Conservation (phyloP, 2,888 invertebrate genomes). For the Himalopsyche japonica region DNA sequence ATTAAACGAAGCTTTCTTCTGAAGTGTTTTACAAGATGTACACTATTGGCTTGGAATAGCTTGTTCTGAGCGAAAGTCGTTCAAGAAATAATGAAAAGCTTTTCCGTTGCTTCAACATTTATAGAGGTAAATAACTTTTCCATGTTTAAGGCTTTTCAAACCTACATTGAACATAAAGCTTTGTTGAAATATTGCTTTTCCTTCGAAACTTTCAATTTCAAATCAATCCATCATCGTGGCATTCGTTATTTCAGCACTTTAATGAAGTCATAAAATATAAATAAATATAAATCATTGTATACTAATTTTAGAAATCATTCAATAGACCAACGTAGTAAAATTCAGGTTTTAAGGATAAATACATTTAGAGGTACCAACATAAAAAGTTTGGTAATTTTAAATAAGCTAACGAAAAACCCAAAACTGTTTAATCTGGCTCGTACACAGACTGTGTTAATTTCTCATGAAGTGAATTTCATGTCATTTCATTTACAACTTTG, state of each 20-base stretch:
- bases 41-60: background rate
- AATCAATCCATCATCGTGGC: background rate
- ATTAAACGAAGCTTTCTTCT: background rate
- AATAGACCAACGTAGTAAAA: no score
- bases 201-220: background rate
- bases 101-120: background rate
- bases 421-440: no score
- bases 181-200: background rate
- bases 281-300: no score
- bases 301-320: no score
- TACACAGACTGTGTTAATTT: no score
- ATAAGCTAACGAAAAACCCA: no score
- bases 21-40: background rate
- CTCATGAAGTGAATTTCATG: no score
- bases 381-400: no score
- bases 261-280: background rate
- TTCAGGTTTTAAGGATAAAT: no score
- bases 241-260: background rate
- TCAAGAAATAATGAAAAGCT: background rate
- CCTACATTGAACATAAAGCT: background rate
- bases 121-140: background rate
- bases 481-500: no score
- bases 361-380: no score
- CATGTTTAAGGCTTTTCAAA: background rate
- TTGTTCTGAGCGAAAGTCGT: background rate